These are phyloP conservation scores for Tenthredo livida DNA, from an alignment of 2,888 invertebrate genomes.

Conservation along the genomic window DNA sequence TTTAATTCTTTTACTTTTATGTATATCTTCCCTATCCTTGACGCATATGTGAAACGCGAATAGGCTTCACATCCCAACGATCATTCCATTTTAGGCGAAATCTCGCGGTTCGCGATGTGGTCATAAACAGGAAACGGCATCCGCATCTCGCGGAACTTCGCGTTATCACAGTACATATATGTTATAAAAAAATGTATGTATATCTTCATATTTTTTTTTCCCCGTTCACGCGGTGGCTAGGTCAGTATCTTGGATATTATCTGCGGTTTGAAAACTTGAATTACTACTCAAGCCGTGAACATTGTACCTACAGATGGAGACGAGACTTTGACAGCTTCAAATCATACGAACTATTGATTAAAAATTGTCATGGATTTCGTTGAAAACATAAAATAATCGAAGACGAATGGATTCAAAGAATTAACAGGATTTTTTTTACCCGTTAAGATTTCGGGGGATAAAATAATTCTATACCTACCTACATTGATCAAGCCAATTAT, in stretches of 20 bases:
- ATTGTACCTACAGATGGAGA: background rate
- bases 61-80: background rate
- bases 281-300: background rate
- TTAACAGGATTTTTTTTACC: background rate
- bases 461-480: background rate
- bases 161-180: conserved; percentile 23
- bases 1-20: background rate
- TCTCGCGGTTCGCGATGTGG: background rate
- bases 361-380: background rate
- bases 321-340: background rate
- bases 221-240: background rate
- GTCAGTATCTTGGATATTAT: conserved; percentile 37
- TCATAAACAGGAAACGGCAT: conserved; percentile 25
- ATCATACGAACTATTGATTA: no score
- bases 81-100: conserved; percentile 25
- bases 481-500: background rate
- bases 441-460: background rate
- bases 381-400: background rate
- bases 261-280: conserved; percentile 11
- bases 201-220: background rate
- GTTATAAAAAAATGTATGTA: background rate
- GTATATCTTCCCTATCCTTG: background rate
- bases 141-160: conserved; percentile 20
- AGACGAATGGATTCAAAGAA: background rate
- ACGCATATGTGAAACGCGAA: background rate